Evolutionary conservation across 2,888 invertebrate genomes (phyloP), one percentile per base, ranked within the genome.

Genomic region (Dascillus cervinus): DNA sequence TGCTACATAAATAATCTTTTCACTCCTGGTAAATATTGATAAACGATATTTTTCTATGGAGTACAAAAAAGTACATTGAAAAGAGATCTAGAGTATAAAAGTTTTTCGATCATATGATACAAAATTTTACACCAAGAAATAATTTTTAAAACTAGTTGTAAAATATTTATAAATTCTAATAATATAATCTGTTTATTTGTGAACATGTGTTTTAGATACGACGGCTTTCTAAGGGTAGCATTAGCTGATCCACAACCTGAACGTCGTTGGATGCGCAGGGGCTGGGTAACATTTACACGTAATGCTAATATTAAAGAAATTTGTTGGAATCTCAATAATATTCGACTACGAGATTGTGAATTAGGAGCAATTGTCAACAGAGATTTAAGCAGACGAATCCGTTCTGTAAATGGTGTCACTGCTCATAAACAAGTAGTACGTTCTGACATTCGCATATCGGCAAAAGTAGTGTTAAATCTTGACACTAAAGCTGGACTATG

Each of bases 251-350:
- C 98, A 0, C 79, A 94, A 54, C 89, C 94, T 0, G 98, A 98
- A 58, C 75, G 96, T 11, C 79, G 92, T 22, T 98, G 96, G 86
- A 87, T 90, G 65, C 80, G 98, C 8, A 79, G 97, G 26, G 98
- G 96, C 21, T 98, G 97, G 97, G 94, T 96, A 17, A 97, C 97
- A 0, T 97, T 96, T 66, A 85, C 89, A 45, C 75, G 95, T 11
- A 87, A 91, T 55, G 95, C 97, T 24, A 96, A 97, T 65, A 97
- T 98, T 46, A 97, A 97, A 61, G 97, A 98, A 60, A 97, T 98
- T 46, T 98, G 97, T 66, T 98, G 96, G 96, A 92, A 90, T 60
- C 73, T 99, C 22, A 97, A 96, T 61, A 95, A 91, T 49, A 89
- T 94, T 40, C 75, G 96, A 79, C 69, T 86, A 42, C 79, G 82